Evolutionary conservation across 2,797 vertebrate genomes (phyloP).

Genomic region (Bradypus variegatus): DNA sequence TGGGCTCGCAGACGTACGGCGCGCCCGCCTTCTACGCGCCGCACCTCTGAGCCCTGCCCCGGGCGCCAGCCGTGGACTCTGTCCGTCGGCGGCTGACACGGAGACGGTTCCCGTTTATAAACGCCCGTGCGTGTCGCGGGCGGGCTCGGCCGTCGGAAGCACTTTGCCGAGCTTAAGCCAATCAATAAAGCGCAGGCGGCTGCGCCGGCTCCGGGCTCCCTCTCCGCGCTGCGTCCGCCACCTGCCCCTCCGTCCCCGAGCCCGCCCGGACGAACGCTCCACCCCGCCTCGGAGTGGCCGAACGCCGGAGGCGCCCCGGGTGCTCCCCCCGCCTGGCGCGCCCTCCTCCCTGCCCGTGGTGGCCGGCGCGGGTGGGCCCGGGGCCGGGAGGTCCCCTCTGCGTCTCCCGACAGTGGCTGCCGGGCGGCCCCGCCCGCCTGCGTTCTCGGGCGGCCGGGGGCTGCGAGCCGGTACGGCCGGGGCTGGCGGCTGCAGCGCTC

Average conservation of each 20-base stretch:
- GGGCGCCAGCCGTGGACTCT: not conserved
- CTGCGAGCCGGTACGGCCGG: not conserved
- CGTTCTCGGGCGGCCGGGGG: not conserved
- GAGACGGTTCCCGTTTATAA: constrained; percentile 40
- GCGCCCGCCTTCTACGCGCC: constrained; percentile 94
- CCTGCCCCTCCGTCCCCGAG: not conserved
- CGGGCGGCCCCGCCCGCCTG: not conserved
- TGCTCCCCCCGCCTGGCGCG: too few relatives aligned
- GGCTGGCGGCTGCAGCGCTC: not conserved
- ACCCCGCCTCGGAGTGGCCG: not conserved
- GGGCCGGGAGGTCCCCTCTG: not conserved
- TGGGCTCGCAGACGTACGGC: constrained; percentile 94
- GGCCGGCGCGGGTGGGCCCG: too few relatives aligned
- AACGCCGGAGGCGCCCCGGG: not conserved
- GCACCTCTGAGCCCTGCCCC: constrained; percentile 82
- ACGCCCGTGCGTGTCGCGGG: not conserved
- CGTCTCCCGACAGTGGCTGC: too few relatives aligned
- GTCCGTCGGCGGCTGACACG: not conserved
- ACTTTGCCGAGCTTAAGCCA: constrained; percentile 28
- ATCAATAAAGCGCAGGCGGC: constrained; percentile 60
- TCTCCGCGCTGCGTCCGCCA: not conserved
- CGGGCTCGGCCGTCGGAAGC: not conserved
- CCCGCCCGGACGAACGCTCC: not conserved
- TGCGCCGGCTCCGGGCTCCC: not conserved
- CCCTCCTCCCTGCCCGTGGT: not conserved